Evolutionary conservation across 2,797 vertebrate species (phyloP).

Genomic region (Pterois miles): DNA sequence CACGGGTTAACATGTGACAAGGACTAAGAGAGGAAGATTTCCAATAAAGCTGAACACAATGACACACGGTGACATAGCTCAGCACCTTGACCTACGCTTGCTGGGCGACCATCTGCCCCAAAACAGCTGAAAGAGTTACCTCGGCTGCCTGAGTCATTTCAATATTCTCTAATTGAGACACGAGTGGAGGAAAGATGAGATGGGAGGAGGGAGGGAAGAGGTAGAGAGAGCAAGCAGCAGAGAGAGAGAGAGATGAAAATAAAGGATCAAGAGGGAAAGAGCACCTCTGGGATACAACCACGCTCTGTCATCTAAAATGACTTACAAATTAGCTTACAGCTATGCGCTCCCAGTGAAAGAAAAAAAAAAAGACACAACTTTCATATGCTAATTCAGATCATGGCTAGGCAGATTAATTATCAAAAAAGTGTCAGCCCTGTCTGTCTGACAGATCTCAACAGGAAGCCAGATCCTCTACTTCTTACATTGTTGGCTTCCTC

Average conservation of each 20-base stretch:
- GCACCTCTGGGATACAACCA: conserved; percentile 79
- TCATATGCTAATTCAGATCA: conserved; percentile 82
- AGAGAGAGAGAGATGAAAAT: conserved; percentile 34
- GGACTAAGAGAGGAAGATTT: conserved; percentile 35
- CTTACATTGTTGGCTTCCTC: not conserved
- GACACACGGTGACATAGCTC: conserved; percentile 26
- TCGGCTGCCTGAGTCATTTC: conserved; percentile 37
- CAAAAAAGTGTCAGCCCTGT: conserved; percentile 60
- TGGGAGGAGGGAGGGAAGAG: conserved; percentile 29
- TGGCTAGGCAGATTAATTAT: conserved; percentile 76
- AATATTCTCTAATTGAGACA: conserved; percentile 67
- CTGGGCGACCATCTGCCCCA: conserved; percentile 56
- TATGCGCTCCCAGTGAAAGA: conserved; percentile 57
- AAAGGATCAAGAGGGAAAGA: conserved; percentile 71
- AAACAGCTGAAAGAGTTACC: conserved; percentile 33
- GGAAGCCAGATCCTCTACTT: conserved; percentile 29
- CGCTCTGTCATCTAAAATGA: conserved; percentile 81
- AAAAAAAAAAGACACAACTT: conserved; percentile 65
- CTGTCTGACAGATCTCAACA: conserved; percentile 70
- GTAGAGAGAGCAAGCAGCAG: not conserved
- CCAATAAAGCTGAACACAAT: conserved; percentile 14
- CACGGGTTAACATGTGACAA: conserved; percentile 32
- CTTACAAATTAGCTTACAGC: conserved; percentile 82
- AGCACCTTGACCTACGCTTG: conserved; percentile 43
- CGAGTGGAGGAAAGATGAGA: conserved; percentile 40